phyloP scores from a whole-genome alignment of 2,113 vertebrate species.

The Callipepla squamata region DNA sequence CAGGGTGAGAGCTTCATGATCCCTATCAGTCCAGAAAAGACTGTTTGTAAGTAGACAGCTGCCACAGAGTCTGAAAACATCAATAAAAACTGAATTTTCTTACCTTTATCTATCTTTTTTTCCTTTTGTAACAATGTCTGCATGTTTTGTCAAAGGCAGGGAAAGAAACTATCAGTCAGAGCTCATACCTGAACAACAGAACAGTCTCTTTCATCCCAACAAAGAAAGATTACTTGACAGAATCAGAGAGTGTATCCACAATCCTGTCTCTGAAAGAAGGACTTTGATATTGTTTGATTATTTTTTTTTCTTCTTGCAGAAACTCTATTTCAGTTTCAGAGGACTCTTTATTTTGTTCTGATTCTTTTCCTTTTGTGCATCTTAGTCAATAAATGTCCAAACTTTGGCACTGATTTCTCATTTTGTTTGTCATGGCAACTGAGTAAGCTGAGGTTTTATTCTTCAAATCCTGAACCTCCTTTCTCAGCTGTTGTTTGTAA shows the following conservation, averaged over 20 bases:
- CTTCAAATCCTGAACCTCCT: background rate
- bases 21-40: background rate
- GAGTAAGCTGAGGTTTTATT: background rate
- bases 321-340: conserved; percentile 61
- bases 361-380: conserved; percentile 46
- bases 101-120: conserved; percentile 31
- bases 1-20: background rate
- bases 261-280: conserved; percentile 26
- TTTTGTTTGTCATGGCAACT: conserved; percentile 20
- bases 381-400: conserved; percentile 43
- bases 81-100: background rate
- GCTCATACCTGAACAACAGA: conserved; percentile 61
- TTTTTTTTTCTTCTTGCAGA: conserved; percentile 23
- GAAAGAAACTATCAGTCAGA: conserved; percentile 47
- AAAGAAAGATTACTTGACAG: conserved; percentile 50
- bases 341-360: conserved; percentile 48
- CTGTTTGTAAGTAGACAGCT: conserved; percentile 18
- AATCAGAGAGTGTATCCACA: conserved; percentile 57
- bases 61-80: conserved; percentile 13
- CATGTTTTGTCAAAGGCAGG: conserved; percentile 40
- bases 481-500: background rate
- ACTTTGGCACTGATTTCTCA: conserved; percentile 18
- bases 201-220: conserved; percentile 41
- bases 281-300: conserved; percentile 40
- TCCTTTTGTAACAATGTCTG: conserved; percentile 45